Evolutionary conservation across 2,888 invertebrate species (phyloP), one percentile per base, ranked within the genome.

Genomic region (Drosophila greeni): DNA sequence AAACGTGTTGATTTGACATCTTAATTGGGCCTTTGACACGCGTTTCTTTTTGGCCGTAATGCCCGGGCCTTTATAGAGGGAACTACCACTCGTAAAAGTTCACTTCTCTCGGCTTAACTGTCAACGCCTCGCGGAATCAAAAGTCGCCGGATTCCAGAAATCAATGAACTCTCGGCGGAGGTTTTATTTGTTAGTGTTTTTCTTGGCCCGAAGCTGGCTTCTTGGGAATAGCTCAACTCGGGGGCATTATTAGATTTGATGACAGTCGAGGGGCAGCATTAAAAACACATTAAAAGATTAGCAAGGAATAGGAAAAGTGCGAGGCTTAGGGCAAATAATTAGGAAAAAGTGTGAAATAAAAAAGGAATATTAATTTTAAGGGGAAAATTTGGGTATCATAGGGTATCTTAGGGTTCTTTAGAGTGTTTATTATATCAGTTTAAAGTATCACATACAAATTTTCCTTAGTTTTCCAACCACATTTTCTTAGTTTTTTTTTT

Each of bases 1-100:
- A 82, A 80, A 80, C 59, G 68, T 66, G 67, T 81, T 83, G 78
- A 81, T 83, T 75, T 85, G 85, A 81, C 85, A 81, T 67, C 75
- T 81, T 85, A 81, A 81, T 85, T 85, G 80, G 68, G 66, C 70
- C 75, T 74, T 54, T 72, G 84, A 70, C 82, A 74, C 70, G 66
- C 42, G 62, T 52, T 51, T 66, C 42, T 66, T 37, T 40, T 31
- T 29, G 36, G 58, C 68, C 24, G 54, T 45, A 45, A 45, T 45
- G 14, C 45, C 29, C 66, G 16, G 23, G 45, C 36, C 18, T 59
- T 60, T 23, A 20, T 16, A 16, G 18, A 45, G 26, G 33, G 48
- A 53, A 59, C 62, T 42, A 58, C 29, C 18, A 54, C 53, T 62
- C 62, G 66, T 62, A 66, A 62, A 62, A 52, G 66, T 29, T 34